Evolutionary conservation across 2,888 invertebrate genomes (phyloP), one percentile per base, ranked within the genome.

Genomic region (Lepidocyrtoides sp.): DNA sequence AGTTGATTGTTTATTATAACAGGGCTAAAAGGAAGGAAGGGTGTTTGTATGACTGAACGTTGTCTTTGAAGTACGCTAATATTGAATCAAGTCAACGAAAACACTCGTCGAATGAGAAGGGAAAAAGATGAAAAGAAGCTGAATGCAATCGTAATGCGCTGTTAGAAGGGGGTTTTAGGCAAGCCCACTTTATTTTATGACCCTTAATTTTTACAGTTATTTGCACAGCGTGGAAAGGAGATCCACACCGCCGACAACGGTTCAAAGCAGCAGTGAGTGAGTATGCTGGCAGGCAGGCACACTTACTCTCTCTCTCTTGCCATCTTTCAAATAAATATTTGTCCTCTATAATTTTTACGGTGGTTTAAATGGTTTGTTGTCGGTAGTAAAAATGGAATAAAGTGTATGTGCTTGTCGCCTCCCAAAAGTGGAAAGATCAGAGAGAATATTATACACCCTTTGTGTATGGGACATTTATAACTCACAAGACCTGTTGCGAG

Each of bases 151-250:
- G 69, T 72, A 48, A 48, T 77, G 77, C 54, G 77, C n/a, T 54
- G 51, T 51, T 75, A 54, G 81, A 60, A 81, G 84, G 89, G 88
- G 77, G 72, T 89, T 66, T n/a, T 66, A 66, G 89, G 77, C 84
- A 89, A 84, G 48, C 89, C 89, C 89, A 89, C 89, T 89, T 89
- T 89, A 89, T 89, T 89, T 89, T 89, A 89, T 89, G 89, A 77
- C 89, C 89, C 89, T 84, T 89, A 89, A 89, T 89, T 89, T 89
- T 89, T 89, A 89, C 89, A 89, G 89, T 89, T 89, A 89, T 89
- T 89, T 89, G 89, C 89, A 89, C 89, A 89, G 89, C 84, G 84
- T 84, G 89, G 84, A 89, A 89, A 84, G 83, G 75, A 84, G 84
- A 84, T 83, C 72, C 82, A 60, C 63, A 82, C 75, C 57, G 41